Base-by-base conservation (phyloP, 1,140 invertebrate species). In the Listronotus oregonensis region DNA sequence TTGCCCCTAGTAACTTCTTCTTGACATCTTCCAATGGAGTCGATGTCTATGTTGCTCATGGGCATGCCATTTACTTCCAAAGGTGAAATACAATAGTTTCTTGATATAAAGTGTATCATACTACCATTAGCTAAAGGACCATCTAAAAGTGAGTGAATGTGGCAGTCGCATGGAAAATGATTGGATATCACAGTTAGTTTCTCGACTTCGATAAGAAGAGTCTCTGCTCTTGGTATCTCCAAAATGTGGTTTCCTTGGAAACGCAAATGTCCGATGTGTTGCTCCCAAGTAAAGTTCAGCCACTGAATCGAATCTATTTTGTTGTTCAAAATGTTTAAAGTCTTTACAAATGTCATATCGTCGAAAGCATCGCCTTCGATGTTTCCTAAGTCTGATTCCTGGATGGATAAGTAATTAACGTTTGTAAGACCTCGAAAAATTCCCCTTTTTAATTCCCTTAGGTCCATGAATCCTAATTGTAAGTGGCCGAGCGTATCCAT, bases 101-200 rank as follows among this genome's bases (percentile, higher is more conserved):
- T 86, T n/a, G 84, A 81, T 12, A 87, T 83, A 72, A 94, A 93
- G 27, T 89, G 86, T 40, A 79, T 80, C 31, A 80, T 71, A 12
- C 85, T 83, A 1, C 85, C 86, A 71, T 90, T 85, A 5, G 86
- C 87, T 51, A 93, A 81, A 11, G 90, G 87, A 50, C 89, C 89
- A 21, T 87, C 85, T 10, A 92, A 79, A 9, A 92, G 83, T 39
- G 89, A 86, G 69, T 90, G 87, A 5, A 90, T 84, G 64, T 90
- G 90, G 68, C 91, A 94, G 76, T 92, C 91, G 74, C 91, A 94
- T 0, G 91, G 91, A 72, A 93, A 90, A 73, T 92, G 90, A 77
- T 94, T 94, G 6, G 86, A 84, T 7, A 85, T 79, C 50, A 91
- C 85, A 69, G 85, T 87, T 27, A 92, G 73, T 37, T 84, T 83